Conservation (phyloP, 2,797 vertebrate species). For the Podargus strigoides region DNA sequence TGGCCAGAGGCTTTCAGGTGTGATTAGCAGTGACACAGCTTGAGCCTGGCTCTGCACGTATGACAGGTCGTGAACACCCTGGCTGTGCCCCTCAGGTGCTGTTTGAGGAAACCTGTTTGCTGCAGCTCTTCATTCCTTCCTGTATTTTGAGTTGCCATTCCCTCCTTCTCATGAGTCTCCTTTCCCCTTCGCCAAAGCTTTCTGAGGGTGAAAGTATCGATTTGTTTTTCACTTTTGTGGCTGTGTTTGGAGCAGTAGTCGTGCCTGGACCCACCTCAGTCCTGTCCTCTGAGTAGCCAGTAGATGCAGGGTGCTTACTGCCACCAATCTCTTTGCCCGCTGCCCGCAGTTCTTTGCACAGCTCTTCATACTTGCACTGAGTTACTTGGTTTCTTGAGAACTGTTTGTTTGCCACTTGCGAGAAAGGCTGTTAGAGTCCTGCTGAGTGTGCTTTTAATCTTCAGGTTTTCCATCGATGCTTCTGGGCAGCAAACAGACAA, state of each 20-base stretch:
- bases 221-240: not conserved
- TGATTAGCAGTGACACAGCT: not conserved
- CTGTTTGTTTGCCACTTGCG: not conserved
- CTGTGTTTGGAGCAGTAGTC: not conserved
- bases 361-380: not conserved
- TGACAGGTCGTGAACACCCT: not conserved
- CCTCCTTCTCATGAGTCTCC: not conserved
- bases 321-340: not conserved
- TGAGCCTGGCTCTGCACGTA: accelerated
- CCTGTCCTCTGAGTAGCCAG: not conserved
- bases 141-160: not conserved
- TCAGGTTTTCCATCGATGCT: not conserved
- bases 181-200: not conserved
- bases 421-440: not conserved
- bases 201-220: not conserved
- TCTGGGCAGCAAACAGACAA: not conserved
- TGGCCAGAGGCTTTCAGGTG: not conserved
- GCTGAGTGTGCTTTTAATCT: not conserved
- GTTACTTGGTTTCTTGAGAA: not conserved
- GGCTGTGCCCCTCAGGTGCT: not conserved
- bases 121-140: not conserved
- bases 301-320: not conserved
- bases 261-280: not conserved
- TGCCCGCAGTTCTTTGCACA: not conserved
- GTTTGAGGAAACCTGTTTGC: not conserved